Evolutionary conservation across 2,888 invertebrate genomes (phyloP), one percentile per base, ranked within the genome.

Genomic region (Endomychus coccineus): DNA sequence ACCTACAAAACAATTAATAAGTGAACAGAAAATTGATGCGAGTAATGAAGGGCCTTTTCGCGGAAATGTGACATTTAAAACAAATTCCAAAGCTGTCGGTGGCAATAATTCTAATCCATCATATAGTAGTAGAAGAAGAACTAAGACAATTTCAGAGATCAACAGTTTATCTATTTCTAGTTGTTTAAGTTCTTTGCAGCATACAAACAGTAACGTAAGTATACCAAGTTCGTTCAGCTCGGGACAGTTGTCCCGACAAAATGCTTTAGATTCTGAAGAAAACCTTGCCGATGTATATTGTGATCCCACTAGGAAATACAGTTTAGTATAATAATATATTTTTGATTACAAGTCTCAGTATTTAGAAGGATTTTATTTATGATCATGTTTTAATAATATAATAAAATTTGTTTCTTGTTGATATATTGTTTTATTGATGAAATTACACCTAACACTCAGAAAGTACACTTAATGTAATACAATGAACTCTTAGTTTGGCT

Each of bases 241-340:
- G 14, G 51, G 55, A n/a, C 58, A 55, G 27, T 46, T 64, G 16
- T 55, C 56, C 11, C 46, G 64, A 34, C 64, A 64, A 43, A 53
- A 62, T 40, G 61, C 60, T 30, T 34, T 64, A 35, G 61, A 62
- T 45, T 56, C 56, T 13, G 59, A 59, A 19, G 63, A 63, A 31
- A 54, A 56, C 44, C 36, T 60, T 16, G 51, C 56, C 7, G 59
- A 62, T 48, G 48, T 57, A 43, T 56, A 59, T 51, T 59, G 58
- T 50, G 55, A 61, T 53, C 56, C 60, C 3, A 45, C 44, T 42
- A 38, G 29, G 21, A 33, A 27, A 23, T 37, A n/a, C n/a, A n/a
- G n/a, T n/a, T n/a, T n/a, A n/a, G n/a, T n/a, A n/a, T n/a, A n/a
- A n/a, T n/a, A n/a, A n/a, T n/a, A n/a, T n/a, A n/a, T n/a, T n/a